Evolutionary conservation across 1,140 invertebrate genomes (phyloP), one percentile per base, ranked within the genome.

Genomic region (Laupala kohalensis): DNA sequence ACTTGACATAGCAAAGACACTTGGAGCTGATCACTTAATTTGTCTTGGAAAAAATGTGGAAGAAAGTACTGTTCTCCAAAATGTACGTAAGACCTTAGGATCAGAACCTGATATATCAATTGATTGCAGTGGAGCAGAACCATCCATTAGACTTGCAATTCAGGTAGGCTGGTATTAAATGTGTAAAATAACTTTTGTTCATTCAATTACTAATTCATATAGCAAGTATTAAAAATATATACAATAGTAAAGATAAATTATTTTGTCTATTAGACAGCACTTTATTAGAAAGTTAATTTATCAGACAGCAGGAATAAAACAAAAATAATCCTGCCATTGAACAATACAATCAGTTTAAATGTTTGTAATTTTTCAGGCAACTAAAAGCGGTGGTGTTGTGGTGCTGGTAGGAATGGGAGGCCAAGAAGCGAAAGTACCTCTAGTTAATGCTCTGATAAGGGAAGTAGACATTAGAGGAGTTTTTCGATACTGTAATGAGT

Each of bases 401-500:
- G 89, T 95, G 62, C 79, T 98, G 66, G 92, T 98, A 37, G 96
- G 96, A 30, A 86, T 94, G 83, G 93, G 94, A 69, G 83, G 87
- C 71, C 75, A 88, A 1, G 90, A 94, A 80, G 83, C 94, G 6
- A 90, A 87, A 76, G 72, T 98, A 62, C 95, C 95, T 5, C 80
- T 98, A 69, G 86, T 92, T 1, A 88, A 89, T 78, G 92, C 94
- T 3, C 80, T 92, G 15, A 81, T 88, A 0, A 81, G 91, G 72
- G 96, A 98, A 85, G 89, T 98, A 6, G 94, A 97, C 79, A 94
- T 98, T 71, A 85, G 88, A 77, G 95, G 95, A 66, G 88, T 94
- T 27, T 97, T 98, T 81, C 86, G 95, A 81, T 97, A 97, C 79
- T 89, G 85, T 64, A 96, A 97, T 82, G 92, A 94, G 91, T 94